phyloP scores from a whole-genome alignment of 1,140 invertebrate genomes.

The Drosophila punjabiensis region DNA sequence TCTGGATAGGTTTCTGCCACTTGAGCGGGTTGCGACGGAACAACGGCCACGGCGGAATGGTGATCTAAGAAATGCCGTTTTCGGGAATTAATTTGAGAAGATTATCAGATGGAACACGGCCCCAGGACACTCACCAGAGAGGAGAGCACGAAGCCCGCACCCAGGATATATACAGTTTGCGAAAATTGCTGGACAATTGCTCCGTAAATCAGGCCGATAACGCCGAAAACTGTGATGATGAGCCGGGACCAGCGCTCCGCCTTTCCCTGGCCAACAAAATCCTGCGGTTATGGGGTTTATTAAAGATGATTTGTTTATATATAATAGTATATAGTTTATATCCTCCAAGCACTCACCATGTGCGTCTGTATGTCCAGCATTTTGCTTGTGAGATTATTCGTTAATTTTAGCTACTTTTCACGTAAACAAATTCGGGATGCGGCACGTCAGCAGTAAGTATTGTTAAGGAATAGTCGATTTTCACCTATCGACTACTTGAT shows the following conservation, averaged over 20 bases:
- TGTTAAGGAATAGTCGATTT: background rate
- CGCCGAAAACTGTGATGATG: conserved; percentile 95
- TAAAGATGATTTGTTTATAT: background rate
- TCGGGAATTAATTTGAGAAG: background rate
- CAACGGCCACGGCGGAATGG: conserved; percentile 97
- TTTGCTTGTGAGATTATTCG: conserved; percentile 33
- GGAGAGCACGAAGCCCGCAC: conserved; percentile 94
- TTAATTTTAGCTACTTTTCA: conserved; percentile 28
- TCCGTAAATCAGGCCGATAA: conserved; percentile 96
- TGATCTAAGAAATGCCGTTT: conserved; percentile 86
- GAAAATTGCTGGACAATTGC: conserved; percentile 98
- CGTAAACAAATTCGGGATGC: conserved; percentile 70
- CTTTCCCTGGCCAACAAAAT: conserved; percentile 95
- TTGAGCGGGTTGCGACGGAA: conserved; percentile 94
- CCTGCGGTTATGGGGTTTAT: conserved; percentile 86
- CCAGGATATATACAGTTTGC: conserved; percentile 96
- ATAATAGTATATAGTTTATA: too few relatives aligned
- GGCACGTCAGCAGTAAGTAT: conserved; percentile 67
- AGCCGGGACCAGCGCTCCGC: conserved; percentile 95
- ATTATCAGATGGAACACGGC: background rate
- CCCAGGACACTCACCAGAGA: conserved; percentile 89
- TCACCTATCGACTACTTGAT: background rate
- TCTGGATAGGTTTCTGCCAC: conserved; percentile 92
- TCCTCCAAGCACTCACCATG: conserved; percentile 86
- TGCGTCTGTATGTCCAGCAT: conserved; percentile 87